Evolutionary conservation across 2,113 vertebrate species (phyloP).

Genomic region (Mesembrinibis cayennensis): DNA sequence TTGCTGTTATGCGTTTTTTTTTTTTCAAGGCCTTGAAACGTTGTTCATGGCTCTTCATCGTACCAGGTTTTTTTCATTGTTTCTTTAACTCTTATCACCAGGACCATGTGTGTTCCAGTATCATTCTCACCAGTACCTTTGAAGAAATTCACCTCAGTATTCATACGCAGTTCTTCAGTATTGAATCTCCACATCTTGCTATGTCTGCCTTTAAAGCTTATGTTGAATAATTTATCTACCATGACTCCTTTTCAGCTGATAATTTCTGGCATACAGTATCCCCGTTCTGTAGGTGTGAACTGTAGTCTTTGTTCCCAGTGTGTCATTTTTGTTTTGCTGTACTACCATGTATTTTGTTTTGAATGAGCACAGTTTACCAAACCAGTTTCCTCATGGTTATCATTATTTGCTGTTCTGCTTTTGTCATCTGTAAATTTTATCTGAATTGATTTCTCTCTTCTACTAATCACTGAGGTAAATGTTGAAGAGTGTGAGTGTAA

Average conservation of each 20-base stretch:
- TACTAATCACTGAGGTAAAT: background rate
- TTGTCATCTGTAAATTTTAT: background rate
- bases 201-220: background rate
- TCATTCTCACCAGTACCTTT: background rate
- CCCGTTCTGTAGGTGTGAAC: background rate
- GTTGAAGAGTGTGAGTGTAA: background rate
- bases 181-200: background rate
- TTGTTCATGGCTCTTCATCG: background rate
- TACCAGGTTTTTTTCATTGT: background rate
- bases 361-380: background rate
- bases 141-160: background rate
- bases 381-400: background rate
- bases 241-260: background rate
- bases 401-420: conserved; percentile 10
- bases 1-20: background rate
- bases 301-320: background rate
- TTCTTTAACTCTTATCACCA: background rate
- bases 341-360: background rate
- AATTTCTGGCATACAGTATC: background rate
- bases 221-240: background rate
- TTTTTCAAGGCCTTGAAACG: background rate
- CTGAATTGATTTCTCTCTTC: conserved; percentile 8
- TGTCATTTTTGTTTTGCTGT: background rate
- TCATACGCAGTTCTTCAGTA: background rate
- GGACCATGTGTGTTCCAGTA: background rate